Conservation (phyloP, 2,888 invertebrate species). For the Aelia acuminata region DNA sequence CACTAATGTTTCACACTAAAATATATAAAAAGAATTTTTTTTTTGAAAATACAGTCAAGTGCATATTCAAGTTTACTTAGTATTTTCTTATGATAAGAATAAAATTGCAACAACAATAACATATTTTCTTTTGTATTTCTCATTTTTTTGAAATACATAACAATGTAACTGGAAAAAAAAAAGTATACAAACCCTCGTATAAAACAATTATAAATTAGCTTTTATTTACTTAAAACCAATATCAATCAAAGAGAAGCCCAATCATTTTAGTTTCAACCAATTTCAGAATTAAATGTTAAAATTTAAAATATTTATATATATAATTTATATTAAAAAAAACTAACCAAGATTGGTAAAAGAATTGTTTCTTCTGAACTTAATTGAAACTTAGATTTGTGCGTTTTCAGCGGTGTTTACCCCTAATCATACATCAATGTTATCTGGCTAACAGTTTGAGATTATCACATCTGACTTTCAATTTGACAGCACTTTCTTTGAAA, state of each 20-base stretch:
- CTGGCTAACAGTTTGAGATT: slow-evolving; percentile 52
- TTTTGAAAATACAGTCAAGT: slow-evolving; percentile 63
- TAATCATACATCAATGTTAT: slow-evolving; percentile 27
- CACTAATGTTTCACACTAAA: slow-evolving; percentile 47
- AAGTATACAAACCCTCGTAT: slow-evolving; percentile 32
- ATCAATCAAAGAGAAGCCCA: slow-evolving; percentile 56
- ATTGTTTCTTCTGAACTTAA: slow-evolving; percentile 55
- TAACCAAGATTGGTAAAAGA: slow-evolving; percentile 28
- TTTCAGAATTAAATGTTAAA: slow-evolving; percentile 51
- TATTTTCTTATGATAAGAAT: slow-evolving; percentile 65
- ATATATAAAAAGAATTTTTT: slow-evolving; percentile 37
- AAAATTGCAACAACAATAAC: slow-evolving; percentile 65
- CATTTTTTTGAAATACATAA: slow-evolving; percentile 62
- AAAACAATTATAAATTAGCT: slow-evolving; percentile 36
- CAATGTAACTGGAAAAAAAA: slow-evolving; percentile 58
- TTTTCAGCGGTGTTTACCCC: slow-evolving; percentile 54
- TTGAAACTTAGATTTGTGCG: slow-evolving; percentile 59
- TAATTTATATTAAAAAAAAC: background rate
- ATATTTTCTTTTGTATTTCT: slow-evolving; percentile 62
- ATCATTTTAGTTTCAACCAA: slow-evolving; percentile 54
- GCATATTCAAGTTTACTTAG: slow-evolving; percentile 64
- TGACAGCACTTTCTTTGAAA: slow-evolving; percentile 50
- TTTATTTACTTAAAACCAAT: slow-evolving; percentile 7
- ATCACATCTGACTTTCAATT: slow-evolving; percentile 51
- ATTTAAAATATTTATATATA: slow-evolving; percentile 44